phyloP scores from a whole-genome alignment of 2,888 invertebrate species.

The Helleia helle region DNA sequence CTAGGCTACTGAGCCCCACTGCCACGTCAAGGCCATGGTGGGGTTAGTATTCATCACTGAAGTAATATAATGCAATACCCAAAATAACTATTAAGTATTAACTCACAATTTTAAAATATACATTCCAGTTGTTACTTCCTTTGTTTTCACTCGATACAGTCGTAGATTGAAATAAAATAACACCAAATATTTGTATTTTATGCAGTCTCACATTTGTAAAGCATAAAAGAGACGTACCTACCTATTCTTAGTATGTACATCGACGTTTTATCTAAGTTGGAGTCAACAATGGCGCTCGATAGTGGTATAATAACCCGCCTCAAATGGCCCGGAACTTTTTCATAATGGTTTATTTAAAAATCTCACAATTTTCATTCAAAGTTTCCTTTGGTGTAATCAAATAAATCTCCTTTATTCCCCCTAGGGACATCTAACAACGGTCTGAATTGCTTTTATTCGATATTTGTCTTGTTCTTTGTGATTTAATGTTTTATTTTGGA shows the following conservation, averaged over 20 bases:
- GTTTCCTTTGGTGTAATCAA: slow-evolving; percentile 48
- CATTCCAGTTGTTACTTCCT: no score
- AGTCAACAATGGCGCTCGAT: slow-evolving; percentile 60
- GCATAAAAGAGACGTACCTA: not conserved
- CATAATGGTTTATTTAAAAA: slow-evolving; percentile 72
- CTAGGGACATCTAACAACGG: slow-evolving; percentile 61
- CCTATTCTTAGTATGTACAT: slow-evolving; percentile 16
- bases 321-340: slow-evolving; percentile 70
- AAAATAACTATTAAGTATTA: no score
- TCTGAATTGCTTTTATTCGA: slow-evolving; percentile 66
- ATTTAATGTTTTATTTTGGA: slow-evolving; percentile 56
- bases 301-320: slow-evolving; percentile 65
- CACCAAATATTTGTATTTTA: no score
- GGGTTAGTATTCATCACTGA: no score
- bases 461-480: slow-evolving; percentile 57
- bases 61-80: no score
- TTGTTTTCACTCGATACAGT: no score
- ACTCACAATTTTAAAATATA: no score
- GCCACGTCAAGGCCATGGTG: no score
- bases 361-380: slow-evolving; percentile 65
- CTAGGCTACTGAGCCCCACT: no score
- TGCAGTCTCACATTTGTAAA: not conserved
- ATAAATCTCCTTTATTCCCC: slow-evolving; percentile 66
- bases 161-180: no score
- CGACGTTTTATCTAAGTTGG: slow-evolving; percentile 34